phyloP scores from a whole-genome alignment of 1,140 invertebrate species.

The Lepidurus packardi region DNA sequence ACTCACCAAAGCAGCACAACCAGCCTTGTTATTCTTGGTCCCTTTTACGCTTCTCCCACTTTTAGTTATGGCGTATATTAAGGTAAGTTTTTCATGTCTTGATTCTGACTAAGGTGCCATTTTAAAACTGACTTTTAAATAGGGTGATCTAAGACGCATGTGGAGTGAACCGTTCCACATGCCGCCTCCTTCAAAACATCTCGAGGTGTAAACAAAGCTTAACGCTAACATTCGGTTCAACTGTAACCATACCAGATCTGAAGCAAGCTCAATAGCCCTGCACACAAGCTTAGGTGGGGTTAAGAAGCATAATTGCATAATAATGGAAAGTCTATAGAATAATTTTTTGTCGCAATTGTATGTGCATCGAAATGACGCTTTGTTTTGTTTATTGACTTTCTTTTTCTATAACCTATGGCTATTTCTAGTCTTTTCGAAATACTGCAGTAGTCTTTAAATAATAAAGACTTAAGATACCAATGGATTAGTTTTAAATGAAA shows the following conservation, averaged over 20 bases:
- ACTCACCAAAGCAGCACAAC: constrained; percentile 95
- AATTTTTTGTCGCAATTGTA: neutral
- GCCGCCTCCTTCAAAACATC: constrained; percentile 65
- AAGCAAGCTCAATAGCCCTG: constrained; percentile 8
- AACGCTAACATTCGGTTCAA: constrained; percentile 31
- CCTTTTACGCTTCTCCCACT: constrained; percentile 93
- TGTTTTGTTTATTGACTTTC: neutral
- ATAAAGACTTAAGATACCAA: neutral
- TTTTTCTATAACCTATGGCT: neutral
- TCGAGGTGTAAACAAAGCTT: constrained; percentile 55
- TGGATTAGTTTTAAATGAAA: neutral
- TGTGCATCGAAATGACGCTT: neutral
- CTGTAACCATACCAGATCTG: constrained; percentile 9
- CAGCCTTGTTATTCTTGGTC: constrained; percentile 91
- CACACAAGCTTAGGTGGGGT: neutral
- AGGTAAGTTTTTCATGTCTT: constrained; percentile 55
- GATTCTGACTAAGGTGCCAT: constrained; percentile 6
- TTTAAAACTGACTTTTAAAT: constrained; percentile 40
- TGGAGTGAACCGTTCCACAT: constrained; percentile 95
- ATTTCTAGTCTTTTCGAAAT: neutral
- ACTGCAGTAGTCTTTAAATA: neutral
- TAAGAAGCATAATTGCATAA: constrained; percentile 15
- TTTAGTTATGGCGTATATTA: constrained; percentile 94
- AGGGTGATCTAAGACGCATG: constrained; percentile 93
- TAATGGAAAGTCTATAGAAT: neutral